Evolutionary conservation across 2,888 invertebrate genomes (phyloP), one percentile per base, ranked within the genome.

Genomic region (Lochmaea crataegi): DNA sequence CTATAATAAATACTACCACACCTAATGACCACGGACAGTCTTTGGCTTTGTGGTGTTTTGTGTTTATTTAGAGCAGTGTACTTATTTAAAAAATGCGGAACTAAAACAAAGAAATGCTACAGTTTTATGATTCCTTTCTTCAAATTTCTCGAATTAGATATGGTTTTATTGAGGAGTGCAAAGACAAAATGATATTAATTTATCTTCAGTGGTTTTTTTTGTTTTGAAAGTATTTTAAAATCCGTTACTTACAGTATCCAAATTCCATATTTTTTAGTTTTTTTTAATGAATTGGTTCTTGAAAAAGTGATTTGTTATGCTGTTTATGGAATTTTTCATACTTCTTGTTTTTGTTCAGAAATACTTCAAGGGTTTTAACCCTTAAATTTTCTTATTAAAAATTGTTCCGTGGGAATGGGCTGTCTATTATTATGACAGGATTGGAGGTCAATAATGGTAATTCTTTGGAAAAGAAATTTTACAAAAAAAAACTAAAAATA

Each of bases 161-260:
- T 63, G 61, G 61, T 63, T 63, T 58, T 63, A n/a, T 11, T 63
- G 61, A 42, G 61, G 42, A 42, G 38, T 42, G 61, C 61, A 18
- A 41, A 18, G 38, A 63, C 42, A 63, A 41, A 42, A 41, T 42
- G 3, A 18, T 42, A 63, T 41, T 16, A 16, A 63, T 18, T 18
- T 38, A n/a, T 60, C 60, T 14, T 12, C 2, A n/a, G 6, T 60
- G 12, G 12, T 16, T 6, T 42, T 38, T n/a, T 63, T 63, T 42
- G 14, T n/a, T 42, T 45, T n/a, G 7, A 18, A 63, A 18, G 42
- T 18, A 63, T 63, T 18, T 41, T 42, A 41, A 63, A 63, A 63
- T 38, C 41, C 61, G 42, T 63, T 41, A 41, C 32, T 18, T 63
- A 5, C 11, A 18, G 26, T 63, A 16, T 53, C 51, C 51, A 18